These are phyloP conservation scores for Watsonalla cultraria DNA, from an alignment of 2,888 invertebrate genomes.

Conservation along the genomic window DNA sequence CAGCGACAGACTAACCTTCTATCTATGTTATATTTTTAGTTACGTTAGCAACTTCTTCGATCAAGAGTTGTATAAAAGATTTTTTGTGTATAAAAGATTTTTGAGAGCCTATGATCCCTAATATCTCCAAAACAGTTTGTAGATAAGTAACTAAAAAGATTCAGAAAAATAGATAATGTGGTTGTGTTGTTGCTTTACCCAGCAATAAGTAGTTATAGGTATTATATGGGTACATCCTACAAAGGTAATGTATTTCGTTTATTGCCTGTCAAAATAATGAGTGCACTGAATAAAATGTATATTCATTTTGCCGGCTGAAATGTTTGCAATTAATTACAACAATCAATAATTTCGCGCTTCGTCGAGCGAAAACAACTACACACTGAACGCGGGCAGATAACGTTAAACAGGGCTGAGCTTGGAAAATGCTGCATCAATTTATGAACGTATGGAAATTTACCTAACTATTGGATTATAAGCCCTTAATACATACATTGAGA, in stretches of 20 bases:
- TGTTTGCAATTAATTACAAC: slow-evolving; percentile 71
- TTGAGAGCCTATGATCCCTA: no score
- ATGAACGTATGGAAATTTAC: not conserved
- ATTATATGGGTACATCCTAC: not conserved
- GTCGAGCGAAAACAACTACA: slow-evolving; percentile 56
- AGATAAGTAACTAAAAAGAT: no score
- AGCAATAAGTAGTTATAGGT: no score
- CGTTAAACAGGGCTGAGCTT: slow-evolving; percentile 8
- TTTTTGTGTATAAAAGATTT: no score
- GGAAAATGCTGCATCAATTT: not conserved
- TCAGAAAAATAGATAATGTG: no score
- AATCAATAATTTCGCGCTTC: slow-evolving; percentile 69
- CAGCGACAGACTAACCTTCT: no score
- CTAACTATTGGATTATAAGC: not conserved
- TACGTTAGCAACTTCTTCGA: no score
- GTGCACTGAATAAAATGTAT: slow-evolving; percentile 37
- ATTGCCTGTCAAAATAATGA: slow-evolving; percentile 16
- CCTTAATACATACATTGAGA: no score
- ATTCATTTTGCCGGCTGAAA: slow-evolving; percentile 49
- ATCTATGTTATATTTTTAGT: no score
- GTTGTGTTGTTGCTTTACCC: no score
- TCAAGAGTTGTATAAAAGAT: no score
- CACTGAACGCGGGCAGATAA: slow-evolving; percentile 49
- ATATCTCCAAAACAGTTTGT: no score
- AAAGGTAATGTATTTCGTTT: slow-evolving; percentile 2